A percentile compares a stretch with the other conserved stretches of the same genome.
Evolutionary conservation across 35 echinoderm and acorn worm genomes (phyloP).

Genomic region (Patiria miniata): DNA sequence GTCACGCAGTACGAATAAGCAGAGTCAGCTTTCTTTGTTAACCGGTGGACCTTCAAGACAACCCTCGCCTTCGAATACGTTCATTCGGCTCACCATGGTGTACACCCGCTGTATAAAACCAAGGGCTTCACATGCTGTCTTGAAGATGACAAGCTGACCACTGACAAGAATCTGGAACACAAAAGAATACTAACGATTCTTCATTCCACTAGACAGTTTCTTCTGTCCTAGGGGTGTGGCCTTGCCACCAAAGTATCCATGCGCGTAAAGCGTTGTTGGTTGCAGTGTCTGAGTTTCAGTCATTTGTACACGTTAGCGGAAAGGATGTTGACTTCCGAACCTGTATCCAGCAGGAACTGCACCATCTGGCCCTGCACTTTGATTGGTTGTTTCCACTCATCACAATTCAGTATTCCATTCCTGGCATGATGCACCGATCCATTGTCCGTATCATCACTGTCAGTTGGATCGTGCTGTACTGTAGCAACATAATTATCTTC

Average conservation of each 20-base stretch:
- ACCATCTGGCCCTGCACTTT: neutral
- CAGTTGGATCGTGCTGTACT: neutral
- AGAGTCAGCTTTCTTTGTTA: conserved; percentile 27
- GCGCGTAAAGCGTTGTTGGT: neutral
- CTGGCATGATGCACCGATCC: neutral
- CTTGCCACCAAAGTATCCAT: conserved; percentile 36
- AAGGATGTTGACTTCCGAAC: conserved; percentile 32
- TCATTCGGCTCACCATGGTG: conserved; percentile 22
- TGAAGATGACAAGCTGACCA: neutral
- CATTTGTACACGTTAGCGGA: neutral
- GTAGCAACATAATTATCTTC: neutral
- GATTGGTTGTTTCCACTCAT: neutral
- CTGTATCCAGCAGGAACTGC: conserved; percentile 27
- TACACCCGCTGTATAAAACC: conserved; percentile 33
- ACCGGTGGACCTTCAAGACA: conserved; percentile 36
- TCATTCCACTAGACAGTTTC: neutral
- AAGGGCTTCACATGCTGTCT: conserved; percentile 34
- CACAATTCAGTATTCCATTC: neutral
- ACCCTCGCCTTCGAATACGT: neutral
- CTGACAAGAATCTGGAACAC: conserved; percentile 9
- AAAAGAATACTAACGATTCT: neutral
- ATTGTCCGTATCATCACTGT: neutral
- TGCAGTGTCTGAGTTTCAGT: neutral
- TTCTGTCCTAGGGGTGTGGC: conserved; percentile 3
- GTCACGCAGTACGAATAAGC: neutral